Conservation (phyloP, 2,888 invertebrate species). For the Aplocera efformata region DNA sequence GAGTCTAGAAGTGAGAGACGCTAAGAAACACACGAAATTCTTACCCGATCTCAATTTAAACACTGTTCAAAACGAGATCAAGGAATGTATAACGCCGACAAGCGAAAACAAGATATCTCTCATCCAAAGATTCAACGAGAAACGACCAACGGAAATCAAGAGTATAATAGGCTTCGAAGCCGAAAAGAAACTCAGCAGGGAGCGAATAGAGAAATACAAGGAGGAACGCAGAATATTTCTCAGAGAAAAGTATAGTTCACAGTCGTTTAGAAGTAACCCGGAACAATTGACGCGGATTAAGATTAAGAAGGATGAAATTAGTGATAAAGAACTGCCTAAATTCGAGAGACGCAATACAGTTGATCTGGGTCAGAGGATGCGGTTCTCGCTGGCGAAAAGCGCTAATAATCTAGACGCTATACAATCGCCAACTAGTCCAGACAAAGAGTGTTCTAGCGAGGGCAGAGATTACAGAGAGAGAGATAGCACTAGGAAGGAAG, state of each 20-base stretch:
- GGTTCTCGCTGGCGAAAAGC: constrained; percentile 65
- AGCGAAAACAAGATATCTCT: constrained; percentile 82
- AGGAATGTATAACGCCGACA: constrained; percentile 77
- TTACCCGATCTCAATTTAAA: constrained; percentile 70
- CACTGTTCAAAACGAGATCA: constrained; percentile 46
- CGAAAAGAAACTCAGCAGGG: constrained; percentile 84
- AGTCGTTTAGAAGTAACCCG: constrained; percentile 86
- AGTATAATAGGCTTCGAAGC: constrained; percentile 63
- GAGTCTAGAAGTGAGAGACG: constrained; percentile 82
- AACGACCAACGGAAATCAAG: constrained; percentile 52
- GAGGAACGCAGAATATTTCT: constrained; percentile 92
- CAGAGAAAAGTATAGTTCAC: constrained; percentile 91
- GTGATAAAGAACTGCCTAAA: constrained; percentile 51
- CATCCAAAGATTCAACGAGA: constrained; percentile 72
- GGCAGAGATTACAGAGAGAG: background rate
- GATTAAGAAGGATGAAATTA: constrained; percentile 57
- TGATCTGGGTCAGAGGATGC: constrained; percentile 67
- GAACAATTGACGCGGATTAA: constrained; percentile 70
- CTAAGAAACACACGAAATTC: constrained; percentile 80
- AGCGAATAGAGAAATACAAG: constrained; percentile 92
- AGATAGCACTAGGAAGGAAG: constrained; percentile 2
- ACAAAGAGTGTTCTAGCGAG: constrained; percentile 17
- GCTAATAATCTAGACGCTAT: constrained; percentile 62
- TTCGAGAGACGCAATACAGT: constrained; percentile 74
- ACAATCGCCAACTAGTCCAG: constrained; percentile 44